A percentile compares a stretch with the other conserved stretches of the same genome.
Conservation (phyloP, 2,797 vertebrate genomes). For the Sebastes ruberrimus region DNA sequence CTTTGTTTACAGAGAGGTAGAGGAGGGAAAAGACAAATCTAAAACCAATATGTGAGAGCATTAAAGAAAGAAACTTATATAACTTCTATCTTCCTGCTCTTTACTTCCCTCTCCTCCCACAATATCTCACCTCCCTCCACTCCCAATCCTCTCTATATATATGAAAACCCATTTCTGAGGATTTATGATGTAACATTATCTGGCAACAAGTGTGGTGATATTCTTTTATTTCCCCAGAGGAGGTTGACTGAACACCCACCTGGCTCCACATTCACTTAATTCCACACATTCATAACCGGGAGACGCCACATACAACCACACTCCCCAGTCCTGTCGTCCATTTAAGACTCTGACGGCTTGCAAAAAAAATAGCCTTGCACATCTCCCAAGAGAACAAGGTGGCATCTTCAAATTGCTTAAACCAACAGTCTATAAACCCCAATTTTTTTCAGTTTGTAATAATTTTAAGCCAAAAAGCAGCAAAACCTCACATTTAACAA, state of each 20-base stretch:
- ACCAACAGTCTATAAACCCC: neutral
- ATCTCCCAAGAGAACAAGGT: no score
- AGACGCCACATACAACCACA: neutral
- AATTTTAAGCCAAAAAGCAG: neutral
- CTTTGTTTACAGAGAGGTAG: conserved; percentile 40
- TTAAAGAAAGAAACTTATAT: neutral
- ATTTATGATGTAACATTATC: conserved; percentile 24
- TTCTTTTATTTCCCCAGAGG: conserved; percentile 30
- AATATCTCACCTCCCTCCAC: neutral
- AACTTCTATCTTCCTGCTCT: neutral
- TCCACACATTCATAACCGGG: conserved; percentile 2
- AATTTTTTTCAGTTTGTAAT: neutral
- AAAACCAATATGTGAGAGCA: conserved; percentile 10
- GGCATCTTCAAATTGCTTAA: neutral
- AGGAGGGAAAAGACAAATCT: conserved; percentile 10
- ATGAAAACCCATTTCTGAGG: conserved; percentile 29
- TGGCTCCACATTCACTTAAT: neutral
- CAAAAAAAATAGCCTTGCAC: neutral
- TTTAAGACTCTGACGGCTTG: neutral
- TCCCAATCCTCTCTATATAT: neutral
- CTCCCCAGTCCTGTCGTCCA: neutral
- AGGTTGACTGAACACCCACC: neutral
- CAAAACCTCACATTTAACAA: neutral
- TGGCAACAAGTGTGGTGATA: neutral
- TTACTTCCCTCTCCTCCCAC: neutral